A percentile compares a stretch with the other conserved stretches of the same genome.
Evolutionary conservation across 2,113 vertebrate genomes (phyloP).

Genomic region (Oophaga pumilio): DNA sequence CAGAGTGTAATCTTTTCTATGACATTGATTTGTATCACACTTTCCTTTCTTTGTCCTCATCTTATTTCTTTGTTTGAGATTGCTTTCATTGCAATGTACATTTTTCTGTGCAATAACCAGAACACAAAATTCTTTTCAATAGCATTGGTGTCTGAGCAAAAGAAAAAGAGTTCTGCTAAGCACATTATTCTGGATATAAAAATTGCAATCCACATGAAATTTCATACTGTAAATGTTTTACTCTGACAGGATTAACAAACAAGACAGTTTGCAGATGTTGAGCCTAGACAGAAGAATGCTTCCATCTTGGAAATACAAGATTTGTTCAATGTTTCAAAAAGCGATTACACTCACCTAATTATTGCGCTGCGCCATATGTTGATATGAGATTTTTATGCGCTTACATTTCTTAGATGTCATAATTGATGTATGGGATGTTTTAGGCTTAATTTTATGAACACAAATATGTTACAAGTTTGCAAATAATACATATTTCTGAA

Average conservation of each 20-base stretch:
- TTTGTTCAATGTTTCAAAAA: conserved; percentile 24
- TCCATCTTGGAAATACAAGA: conserved; percentile 27
- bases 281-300: conserved; percentile 1
- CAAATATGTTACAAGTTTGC: neutral
- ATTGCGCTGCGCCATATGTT: conserved; percentile 32
- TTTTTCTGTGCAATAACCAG: conserved; percentile 23
- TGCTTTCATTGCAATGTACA: neutral
- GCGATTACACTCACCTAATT: conserved; percentile 30
- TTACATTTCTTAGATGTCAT: conserved; percentile 29
- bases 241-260: conserved; percentile 20
- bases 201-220: neutral
- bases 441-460: conserved; percentile 20
- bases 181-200: conserved; percentile 31
- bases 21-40: conserved; percentile 6
- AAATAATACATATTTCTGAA: conserved; percentile 5
- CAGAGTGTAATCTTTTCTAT: conserved; percentile 22
- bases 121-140: neutral
- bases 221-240: conserved; percentile 5
- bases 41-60: neutral
- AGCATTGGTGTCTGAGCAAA: neutral
- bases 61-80: neutral
- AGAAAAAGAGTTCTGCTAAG: conserved; percentile 12
- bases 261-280: conserved; percentile 30
- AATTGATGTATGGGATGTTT: conserved; percentile 38
- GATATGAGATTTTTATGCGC: conserved; percentile 10